Evolutionary conservation across 2,113 vertebrate species (phyloP).

Genomic region (Chaetorhynchus papuensis): DNA sequence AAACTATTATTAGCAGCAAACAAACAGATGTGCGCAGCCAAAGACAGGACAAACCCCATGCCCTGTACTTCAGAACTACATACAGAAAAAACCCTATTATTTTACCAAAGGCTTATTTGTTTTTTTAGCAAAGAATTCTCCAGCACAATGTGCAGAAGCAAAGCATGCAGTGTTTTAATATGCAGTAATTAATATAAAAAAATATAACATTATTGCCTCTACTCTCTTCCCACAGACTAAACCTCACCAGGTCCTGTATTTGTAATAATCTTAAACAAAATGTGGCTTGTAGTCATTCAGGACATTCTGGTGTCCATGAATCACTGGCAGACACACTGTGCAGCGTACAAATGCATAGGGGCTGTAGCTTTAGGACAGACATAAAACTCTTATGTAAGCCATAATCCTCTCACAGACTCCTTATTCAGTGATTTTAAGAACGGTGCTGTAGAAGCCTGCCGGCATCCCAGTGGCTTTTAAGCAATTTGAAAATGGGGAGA

Average conservation of each 20-base stretch:
- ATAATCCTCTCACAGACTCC: conserved; percentile 49
- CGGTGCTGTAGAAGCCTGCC: background rate
- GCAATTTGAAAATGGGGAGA: background rate
- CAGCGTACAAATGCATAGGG: background rate
- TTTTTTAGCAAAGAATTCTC: background rate
- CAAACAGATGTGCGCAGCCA: background rate
- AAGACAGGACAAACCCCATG: background rate
- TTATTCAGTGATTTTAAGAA: conserved; percentile 36
- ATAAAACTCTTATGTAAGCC: conserved; percentile 54
- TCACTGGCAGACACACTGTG: background rate
- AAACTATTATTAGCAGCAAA: conserved; percentile 40
- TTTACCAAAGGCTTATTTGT: background rate
- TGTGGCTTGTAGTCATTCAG: background rate
- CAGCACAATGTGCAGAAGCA: background rate
- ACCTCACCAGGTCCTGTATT: background rate
- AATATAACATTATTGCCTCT: background rate
- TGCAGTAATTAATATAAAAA: background rate
- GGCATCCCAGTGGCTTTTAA: background rate
- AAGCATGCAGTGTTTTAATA: background rate
- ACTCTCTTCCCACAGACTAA: background rate
- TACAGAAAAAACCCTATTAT: background rate
- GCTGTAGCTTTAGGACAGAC: background rate
- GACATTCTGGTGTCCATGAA: background rate
- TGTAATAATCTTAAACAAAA: background rate
- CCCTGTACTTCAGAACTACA: background rate